Evolutionary conservation across 2,797 vertebrate species (phyloP).

Genomic region (Cossypha dichroa): DNA sequence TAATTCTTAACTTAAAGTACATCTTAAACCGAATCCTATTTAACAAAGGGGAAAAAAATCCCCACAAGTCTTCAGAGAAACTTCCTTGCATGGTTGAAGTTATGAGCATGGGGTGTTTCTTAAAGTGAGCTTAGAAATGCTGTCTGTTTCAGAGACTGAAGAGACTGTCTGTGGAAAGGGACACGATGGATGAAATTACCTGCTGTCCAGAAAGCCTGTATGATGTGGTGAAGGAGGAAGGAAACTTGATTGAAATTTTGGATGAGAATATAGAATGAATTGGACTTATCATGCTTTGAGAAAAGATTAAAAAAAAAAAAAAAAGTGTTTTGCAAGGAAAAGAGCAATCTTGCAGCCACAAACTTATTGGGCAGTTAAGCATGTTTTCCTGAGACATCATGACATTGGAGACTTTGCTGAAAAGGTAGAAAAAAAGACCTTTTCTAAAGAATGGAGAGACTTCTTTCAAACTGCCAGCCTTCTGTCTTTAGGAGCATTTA

Average conservation of each 20-base stretch:
- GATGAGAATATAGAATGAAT: neutral
- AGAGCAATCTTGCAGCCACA: neutral
- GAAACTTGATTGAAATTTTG: neutral
- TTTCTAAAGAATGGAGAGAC: neutral
- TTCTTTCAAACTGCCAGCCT: neutral
- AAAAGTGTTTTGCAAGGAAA: neutral
- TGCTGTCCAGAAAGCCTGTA: neutral
- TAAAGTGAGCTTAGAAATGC: neutral
- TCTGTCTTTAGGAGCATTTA: neutral
- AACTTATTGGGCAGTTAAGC: neutral
- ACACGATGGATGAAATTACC: neutral
- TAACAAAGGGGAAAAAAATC: neutral
- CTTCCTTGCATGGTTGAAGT: neutral
- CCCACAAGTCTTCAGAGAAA: neutral
- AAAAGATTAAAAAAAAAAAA: neutral
- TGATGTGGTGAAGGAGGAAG: neutral
- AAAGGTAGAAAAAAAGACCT: neutral
- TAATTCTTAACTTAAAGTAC: slow-evolving; percentile 19
- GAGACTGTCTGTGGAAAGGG: neutral
- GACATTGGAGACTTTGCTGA: neutral
- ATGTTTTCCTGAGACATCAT: neutral
- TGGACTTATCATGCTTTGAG: neutral
- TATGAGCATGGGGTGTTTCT: neutral
- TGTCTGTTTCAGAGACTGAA: neutral
- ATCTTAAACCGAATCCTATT: neutral